Evolutionary conservation across 2,113 vertebrate species (phyloP).

Genomic region (Orcinus orca): DNA sequence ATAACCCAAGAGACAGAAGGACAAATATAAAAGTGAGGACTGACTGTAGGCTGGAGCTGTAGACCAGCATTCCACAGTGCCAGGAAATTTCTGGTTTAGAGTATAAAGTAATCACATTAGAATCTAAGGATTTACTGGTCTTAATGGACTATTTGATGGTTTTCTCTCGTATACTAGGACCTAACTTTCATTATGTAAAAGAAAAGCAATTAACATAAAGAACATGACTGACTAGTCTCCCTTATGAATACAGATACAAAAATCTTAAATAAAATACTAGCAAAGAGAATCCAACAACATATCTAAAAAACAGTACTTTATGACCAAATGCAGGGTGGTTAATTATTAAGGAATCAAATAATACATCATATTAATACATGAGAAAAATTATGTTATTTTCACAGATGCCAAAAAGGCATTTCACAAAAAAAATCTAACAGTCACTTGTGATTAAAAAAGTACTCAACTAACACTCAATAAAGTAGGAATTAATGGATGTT

Average conservation of each 20-base stretch:
- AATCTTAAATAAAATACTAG: background rate
- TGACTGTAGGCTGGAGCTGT: background rate
- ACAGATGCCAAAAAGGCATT: background rate
- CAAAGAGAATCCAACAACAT: background rate
- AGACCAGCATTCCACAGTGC: background rate
- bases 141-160: background rate
- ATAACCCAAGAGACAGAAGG: background rate
- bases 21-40: background rate
- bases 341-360: background rate
- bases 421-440: slow-evolving; percentile 6
- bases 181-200: background rate
- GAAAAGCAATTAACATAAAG: background rate
- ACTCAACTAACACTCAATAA: background rate
- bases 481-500: background rate
- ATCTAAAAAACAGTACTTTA: slow-evolving; percentile 3
- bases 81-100: background rate
- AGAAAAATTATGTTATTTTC: background rate
- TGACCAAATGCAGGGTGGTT: background rate
- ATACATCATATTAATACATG: background rate
- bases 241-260: background rate
- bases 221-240: background rate
- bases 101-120: background rate
- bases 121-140: background rate
- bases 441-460: background rate
- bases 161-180: background rate